Conservation (phyloP, 2,888 invertebrate species). For the Troglohyphantes excavatus region DNA sequence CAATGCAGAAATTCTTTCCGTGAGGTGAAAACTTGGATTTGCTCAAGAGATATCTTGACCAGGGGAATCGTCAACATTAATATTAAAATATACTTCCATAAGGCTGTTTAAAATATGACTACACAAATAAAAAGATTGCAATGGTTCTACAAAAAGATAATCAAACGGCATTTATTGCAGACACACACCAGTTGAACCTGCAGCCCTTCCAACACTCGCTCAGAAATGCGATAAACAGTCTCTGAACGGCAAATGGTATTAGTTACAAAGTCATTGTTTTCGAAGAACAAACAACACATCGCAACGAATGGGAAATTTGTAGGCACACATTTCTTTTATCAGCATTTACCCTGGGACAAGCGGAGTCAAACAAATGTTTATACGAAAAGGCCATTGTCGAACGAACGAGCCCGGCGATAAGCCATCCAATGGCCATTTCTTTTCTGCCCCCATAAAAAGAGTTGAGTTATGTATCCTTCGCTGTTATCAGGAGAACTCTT, state of each 20-base stretch:
- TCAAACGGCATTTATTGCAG: background rate
- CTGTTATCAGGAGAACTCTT: slow-evolving; percentile 54
- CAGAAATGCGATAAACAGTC: no score
- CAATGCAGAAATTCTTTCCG: no score
- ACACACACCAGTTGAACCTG: background rate
- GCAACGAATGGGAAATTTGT: slow-evolving; percentile 42
- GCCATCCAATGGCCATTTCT: slow-evolving; percentile 43
- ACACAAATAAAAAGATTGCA: no score
- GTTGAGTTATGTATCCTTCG: slow-evolving; percentile 74
- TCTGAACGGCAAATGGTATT: background rate
- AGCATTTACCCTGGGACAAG: slow-evolving; percentile 32
- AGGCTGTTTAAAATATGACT: no score
- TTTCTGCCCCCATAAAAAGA: slow-evolving; percentile 59
- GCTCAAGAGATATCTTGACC: no score
- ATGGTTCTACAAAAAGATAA: no score
- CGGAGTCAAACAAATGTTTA: slow-evolving; percentile 64
- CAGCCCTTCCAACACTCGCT: no score
- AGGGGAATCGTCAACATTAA: no score
- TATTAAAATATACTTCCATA: no score
- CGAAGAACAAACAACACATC: background rate
- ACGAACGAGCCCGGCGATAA: slow-evolving; percentile 33
- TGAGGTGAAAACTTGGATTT: no score
- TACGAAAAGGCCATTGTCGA: slow-evolving; percentile 55
- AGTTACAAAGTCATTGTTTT: slow-evolving; percentile 45
- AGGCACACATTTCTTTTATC: slow-evolving; percentile 57